Evolutionary conservation across 2,888 invertebrate genomes (phyloP).

Genomic region (Heliconius aoede): DNA sequence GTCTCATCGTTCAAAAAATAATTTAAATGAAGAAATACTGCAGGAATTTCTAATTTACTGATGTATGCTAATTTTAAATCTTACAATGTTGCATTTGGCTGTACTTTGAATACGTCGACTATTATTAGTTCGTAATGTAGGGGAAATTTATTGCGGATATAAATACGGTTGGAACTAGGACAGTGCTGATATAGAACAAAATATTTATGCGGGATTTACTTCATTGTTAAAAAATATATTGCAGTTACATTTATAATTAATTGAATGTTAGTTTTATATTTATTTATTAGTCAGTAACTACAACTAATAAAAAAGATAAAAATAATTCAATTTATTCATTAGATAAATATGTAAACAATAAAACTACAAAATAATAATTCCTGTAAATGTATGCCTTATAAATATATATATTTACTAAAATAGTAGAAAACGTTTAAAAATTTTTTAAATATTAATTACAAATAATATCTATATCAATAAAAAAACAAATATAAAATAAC

Average conservation of each 20-base stretch:
- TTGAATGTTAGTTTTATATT: too few species aligned
- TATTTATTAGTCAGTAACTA: too few species aligned
- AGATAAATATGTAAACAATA: too few species aligned
- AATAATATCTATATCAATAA: too few species aligned
- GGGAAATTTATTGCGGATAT: constrained; percentile 16
- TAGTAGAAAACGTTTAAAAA: too few species aligned
- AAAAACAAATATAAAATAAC: background rate
- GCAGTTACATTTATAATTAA: too few species aligned
- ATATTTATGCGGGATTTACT: background rate
- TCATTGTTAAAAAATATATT: background rate
- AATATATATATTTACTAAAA: too few species aligned
- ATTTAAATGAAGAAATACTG: background rate
- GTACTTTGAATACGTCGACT: background rate
- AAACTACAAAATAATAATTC: too few species aligned
- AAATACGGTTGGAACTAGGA: background rate
- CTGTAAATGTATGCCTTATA: too few species aligned
- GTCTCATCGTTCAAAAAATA: background rate
- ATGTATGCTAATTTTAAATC: background rate
- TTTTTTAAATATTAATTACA: too few species aligned
- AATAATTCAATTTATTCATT: too few species aligned
- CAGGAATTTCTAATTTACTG: background rate
- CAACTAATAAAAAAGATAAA: too few species aligned
- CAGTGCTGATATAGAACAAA: background rate
- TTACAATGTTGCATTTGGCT: constrained; percentile 17
- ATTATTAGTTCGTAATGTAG: constrained; percentile 8